Evolutionary conservation across 2,113 vertebrate genomes (phyloP).

Genomic region (Noturus placidus): DNA sequence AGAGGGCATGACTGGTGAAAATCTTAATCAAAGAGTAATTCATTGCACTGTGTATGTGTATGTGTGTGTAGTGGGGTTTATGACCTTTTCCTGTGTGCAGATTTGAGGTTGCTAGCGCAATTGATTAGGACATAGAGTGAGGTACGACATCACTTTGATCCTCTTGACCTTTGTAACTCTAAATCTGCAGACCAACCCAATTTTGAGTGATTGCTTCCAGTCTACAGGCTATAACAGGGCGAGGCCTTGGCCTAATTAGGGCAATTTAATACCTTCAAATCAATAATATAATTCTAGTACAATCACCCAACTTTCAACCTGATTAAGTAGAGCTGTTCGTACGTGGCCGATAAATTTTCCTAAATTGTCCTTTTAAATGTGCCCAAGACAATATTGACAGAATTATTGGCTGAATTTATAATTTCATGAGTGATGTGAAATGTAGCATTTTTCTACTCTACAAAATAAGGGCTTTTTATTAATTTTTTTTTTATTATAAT

Average conservation of each 20-base stretch:
- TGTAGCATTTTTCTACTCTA: background rate
- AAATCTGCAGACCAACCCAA: conserved; percentile 49
- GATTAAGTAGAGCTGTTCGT: conserved; percentile 2
- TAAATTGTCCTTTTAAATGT: no score
- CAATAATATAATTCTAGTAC: conserved; percentile 26
- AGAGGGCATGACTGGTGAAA: conserved; percentile 43
- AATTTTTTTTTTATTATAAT: background rate
- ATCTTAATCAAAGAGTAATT: conserved; percentile 58
- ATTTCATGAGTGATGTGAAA: background rate
- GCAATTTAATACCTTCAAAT: conserved; percentile 38
- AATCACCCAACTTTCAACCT: conserved; percentile 15
- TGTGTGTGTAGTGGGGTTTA: conserved; percentile 36
- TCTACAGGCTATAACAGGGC: conserved; percentile 34
- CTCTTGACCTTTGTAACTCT: conserved; percentile 43
- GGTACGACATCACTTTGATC: conserved; percentile 54
- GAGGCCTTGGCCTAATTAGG: conserved; percentile 31
- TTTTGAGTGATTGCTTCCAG: conserved; percentile 54
- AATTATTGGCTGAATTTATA: background rate
- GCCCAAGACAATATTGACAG: background rate
- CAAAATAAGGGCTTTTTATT: background rate
- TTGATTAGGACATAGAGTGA: conserved; percentile 58
- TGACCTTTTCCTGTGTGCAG: conserved; percentile 25
- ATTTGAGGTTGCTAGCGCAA: conserved; percentile 51
- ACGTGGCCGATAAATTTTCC: background rate
- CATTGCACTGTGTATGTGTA: conserved; percentile 45